phyloP scores from a whole-genome alignment of 2,888 invertebrate species.

The Sericinus montela region DNA sequence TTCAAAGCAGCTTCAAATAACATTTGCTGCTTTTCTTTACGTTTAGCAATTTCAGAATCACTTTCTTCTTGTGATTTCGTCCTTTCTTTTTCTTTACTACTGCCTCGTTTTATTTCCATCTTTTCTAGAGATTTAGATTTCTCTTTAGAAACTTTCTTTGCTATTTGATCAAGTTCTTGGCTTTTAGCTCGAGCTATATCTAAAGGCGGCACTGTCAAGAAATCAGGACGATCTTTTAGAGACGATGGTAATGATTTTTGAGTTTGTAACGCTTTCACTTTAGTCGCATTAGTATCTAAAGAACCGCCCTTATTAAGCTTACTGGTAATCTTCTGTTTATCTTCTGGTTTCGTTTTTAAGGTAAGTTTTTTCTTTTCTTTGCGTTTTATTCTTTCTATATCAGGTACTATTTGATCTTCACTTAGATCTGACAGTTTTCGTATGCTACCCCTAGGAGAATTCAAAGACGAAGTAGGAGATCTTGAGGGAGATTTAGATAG shows the following conservation, averaged over 20 bases:
- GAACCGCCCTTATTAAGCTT: slow-evolving; percentile 74
- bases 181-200: slow-evolving; percentile 80
- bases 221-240: slow-evolving; percentile 71
- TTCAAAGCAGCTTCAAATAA: slow-evolving; percentile 87
- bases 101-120: slow-evolving; percentile 77
- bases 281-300: slow-evolving; percentile 68
- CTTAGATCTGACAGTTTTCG: slow-evolving; percentile 73
- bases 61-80: slow-evolving; percentile 86
- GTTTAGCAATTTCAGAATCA: slow-evolving; percentile 84
- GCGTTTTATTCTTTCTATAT: slow-evolving; percentile 70
- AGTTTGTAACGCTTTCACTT: slow-evolving; percentile 67
- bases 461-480: slow-evolving; percentile 74
- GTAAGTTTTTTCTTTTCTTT: slow-evolving; percentile 71
- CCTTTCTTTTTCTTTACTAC: slow-evolving; percentile 80
- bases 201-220: slow-evolving; percentile 73
- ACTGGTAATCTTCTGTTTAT: slow-evolving; percentile 55
- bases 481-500: slow-evolving; percentile 73
- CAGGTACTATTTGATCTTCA: slow-evolving; percentile 73
- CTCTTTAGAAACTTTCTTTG: slow-evolving; percentile 79
- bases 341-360: slow-evolving; percentile 65
- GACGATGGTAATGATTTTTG: slow-evolving; percentile 79
- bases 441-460: slow-evolving; percentile 73
- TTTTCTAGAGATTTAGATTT: slow-evolving; percentile 84
- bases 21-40: slow-evolving; percentile 87
- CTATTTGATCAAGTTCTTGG: slow-evolving; percentile 78